Evolutionary conservation across 2,113 vertebrate species (phyloP), one percentile per base, ranked within the genome.

Genomic region (Notiomystis cincta): DNA sequence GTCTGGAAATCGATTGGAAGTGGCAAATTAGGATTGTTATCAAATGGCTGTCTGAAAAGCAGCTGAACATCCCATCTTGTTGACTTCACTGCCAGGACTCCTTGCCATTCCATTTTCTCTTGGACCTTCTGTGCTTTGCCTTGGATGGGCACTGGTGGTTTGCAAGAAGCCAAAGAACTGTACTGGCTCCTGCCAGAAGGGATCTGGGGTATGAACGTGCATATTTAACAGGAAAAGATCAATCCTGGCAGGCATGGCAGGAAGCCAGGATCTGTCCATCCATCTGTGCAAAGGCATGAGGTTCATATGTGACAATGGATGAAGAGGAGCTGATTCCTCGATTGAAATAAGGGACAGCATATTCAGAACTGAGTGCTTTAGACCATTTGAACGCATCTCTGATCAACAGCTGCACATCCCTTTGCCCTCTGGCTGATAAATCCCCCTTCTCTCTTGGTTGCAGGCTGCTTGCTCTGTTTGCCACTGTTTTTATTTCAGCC

Each of bases 31-130:
- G 77, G 73, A 75, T 84, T 84, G 72, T 42, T 96, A 72, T 61
- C 72, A 81, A 91, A 71, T 90, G 82, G 27, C 79, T 94, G 45
- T 27, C 67, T 88, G 67, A 90, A 77, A 92, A 95, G 64, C 88
- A 94, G 75, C 82, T 94, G 92, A 82, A 35, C 23, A 23, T 80
- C 42, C 75, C 58, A 45, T 87, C 75, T 82, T 87, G 50, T 77
- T 85, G 87, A 58, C 78, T 95, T 96, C 17, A 28, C 57, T 88
- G 87, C 47, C 60, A 58, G 78, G 33, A 69, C 80, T 87, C 56
- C 40, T 85, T 79, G 57, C 48, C 25, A 14, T 79, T 94, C 44
- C 33, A 58, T 93, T 88, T 81, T 82, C 48, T 83, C 37, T 86
- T 90, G 31, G 76, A 70, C 51, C 11, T 66, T 79, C 42, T 85